Base-by-base conservation (phyloP, 1,140 invertebrate species). In the Acromyrmex heyeri region DNA sequence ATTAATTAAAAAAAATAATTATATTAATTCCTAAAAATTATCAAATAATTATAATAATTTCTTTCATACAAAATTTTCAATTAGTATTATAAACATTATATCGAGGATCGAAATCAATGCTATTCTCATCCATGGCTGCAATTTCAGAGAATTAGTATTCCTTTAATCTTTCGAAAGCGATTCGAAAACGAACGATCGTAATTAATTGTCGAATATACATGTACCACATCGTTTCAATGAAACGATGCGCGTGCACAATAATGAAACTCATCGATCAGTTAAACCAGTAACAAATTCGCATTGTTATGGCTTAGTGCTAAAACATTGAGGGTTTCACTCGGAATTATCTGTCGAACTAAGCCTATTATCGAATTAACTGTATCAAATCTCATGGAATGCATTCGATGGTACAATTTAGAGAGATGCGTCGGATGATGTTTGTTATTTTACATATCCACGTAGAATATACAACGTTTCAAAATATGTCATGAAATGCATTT, bases 291-390 rank as follows among this genome's bases (percentile, higher is more conserved):
- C 87, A 88, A 88, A 88, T 88, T 88, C 67, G 75, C 70, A 67
- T 53, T 70, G 62, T 69, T 75, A 53, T 30, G 34, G 53, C 69
- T 89, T 70, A 82, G 79, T 73, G 34, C 69, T 76, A 65, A 76
- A 65, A 70, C 65, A 57, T 21, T 57, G 75, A 76, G 61, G 88
- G 88, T 88, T 90, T 90, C 88, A 75, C 30, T 78, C 21, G 10
- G 72, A 55, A 48, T 55, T 44, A 50, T 61, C 73, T 73, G 53
- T 67, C 86, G 86, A 90, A 90, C 87, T 90, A 90, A 90, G 73
- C 89, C 30, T 59, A 86, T 89, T 90, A 90, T 81, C 81, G 75
- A 87, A 87, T 90, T 85, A 90, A 81, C 61, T 55, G 78, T 76
- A 88, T 90, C 86, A 72, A 88, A 72, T 86, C 88, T 86, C 78